Base-by-base conservation (phyloP, 2,797 vertebrate genomes). In the Gadopsis marmoratus region DNA sequence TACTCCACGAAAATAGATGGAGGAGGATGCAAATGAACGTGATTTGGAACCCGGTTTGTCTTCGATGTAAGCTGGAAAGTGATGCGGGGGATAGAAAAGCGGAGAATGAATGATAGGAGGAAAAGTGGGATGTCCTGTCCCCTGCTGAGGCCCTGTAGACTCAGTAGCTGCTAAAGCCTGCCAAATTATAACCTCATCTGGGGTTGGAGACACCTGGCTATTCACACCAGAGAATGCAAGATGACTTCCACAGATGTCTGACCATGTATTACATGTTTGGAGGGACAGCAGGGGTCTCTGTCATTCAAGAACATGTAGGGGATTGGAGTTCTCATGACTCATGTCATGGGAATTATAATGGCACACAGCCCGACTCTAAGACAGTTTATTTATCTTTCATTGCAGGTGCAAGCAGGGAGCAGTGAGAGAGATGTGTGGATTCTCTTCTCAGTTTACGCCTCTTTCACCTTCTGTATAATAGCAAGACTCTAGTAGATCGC, bases 171-270 rank as follows among this genome's bases (percentile, higher is more conserved):
- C 82, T 87, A 56, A 53, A 73, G 77, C 55, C 90, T 94, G 93
- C 93, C 93, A 94, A 91, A 89, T 89, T 83, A 91, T 92, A 94
- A 93, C 90, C 90, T 94, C 92, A 91, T 91, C 88, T 89, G 87
- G 80, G 86, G 78, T 74, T 81, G 71, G 80, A 89, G 79, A 89
- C 92, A 94, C 92, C 91, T 94, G 91, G 89, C 81, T 89, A 78
- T 86, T 94, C 91, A 93, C 93, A 92, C 90, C 85, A 89, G 85
- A 90, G 85, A 87, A 81, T 39, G 68, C 66, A 21, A 80, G 78
- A 94, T 91, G 90, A 88, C 88, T 94, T 93, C 83, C 74, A 87
- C 93, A 93, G 92, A 89, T 93, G 93, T 82, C 85, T 45, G 82
- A 82, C 55, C 86, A 51, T 92, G 91, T 89, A 93, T 88, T 92